Evolutionary conservation across 2,797 vertebrate species (phyloP).

Genomic region (Eulemur rubriventer): DNA sequence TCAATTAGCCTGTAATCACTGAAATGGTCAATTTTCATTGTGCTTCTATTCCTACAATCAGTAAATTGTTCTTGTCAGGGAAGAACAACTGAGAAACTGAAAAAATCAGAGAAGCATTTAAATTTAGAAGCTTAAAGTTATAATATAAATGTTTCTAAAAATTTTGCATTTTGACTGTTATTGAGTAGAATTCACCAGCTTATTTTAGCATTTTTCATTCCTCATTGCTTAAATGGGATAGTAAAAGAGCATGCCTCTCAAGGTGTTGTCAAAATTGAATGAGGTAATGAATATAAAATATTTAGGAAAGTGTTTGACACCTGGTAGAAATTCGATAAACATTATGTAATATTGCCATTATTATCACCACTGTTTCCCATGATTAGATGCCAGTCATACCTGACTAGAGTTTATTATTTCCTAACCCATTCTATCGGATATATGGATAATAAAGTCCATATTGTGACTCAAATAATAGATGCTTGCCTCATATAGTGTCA

Average conservation of each 20-base stretch:
- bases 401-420: conserved; percentile 16
- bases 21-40: background rate
- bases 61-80: background rate
- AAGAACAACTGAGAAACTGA: background rate
- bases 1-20: background rate
- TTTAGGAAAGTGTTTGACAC: conserved; percentile 6
- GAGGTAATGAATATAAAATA: conserved; percentile 9
- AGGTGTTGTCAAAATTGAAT: background rate
- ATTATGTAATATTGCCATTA: background rate
- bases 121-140: conserved; percentile 26
- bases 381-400: background rate
- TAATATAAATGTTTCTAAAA: background rate
- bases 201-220: conserved; percentile 31
- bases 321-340: background rate
- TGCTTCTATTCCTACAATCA: background rate
- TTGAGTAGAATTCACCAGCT: background rate
- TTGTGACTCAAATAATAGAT: background rate
- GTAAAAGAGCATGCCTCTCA: background rate
- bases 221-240: conserved; percentile 13
- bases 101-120: background rate
- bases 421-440: background rate
- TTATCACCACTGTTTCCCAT: background rate
- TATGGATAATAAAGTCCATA: background rate
- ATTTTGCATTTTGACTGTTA: background rate
- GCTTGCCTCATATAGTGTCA: background rate